Percentiles rank a stretch among this genome's conserved stretches.
Conservation (phyloP, 2,888 invertebrate species). For the Taphrorychus bicolor region DNA sequence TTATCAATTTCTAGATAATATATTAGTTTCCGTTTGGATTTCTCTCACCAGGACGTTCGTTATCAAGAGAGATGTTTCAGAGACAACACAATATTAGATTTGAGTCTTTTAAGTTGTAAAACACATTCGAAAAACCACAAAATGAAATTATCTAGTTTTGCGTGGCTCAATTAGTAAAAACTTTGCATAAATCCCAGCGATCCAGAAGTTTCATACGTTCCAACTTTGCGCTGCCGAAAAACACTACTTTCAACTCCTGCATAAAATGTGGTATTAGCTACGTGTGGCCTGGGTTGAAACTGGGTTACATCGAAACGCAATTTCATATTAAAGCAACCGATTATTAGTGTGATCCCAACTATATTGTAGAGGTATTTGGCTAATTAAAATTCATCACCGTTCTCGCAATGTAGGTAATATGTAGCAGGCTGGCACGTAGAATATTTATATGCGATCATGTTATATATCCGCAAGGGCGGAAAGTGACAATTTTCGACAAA, state of each 20-base stretch:
- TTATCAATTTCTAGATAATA: constrained; percentile 7
- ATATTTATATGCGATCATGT: background rate
- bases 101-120: background rate
- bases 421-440: background rate
- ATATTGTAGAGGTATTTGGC: background rate
- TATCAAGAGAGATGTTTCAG: background rate
- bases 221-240: background rate
- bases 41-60: background rate
- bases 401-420: background rate
- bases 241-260: background rate
- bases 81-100: background rate
- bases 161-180: no score
- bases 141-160: no score
- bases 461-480: no score
- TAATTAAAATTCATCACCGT: background rate
- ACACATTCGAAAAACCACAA: no score
- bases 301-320: background rate
- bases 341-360: background rate
- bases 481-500: no score
- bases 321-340: background rate
- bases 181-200: background rate
- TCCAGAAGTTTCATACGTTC: background rate
- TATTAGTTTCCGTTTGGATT: background rate
- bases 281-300: background rate
- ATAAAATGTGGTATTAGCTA: background rate